Conservation (phyloP, 2,797 vertebrate genomes). For the Lacerta viridis region DNA sequence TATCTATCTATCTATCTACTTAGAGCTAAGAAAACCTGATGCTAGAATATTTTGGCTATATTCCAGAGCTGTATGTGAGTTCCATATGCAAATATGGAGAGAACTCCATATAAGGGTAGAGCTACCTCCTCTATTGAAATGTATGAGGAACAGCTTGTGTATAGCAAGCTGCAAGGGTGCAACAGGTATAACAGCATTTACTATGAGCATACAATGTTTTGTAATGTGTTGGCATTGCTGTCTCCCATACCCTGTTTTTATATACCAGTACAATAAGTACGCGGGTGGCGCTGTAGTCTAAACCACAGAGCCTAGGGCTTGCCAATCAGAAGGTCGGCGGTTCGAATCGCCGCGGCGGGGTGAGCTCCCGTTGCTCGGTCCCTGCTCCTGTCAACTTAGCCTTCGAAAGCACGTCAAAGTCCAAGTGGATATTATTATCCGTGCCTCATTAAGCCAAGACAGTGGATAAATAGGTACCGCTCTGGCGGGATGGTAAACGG, state of each 20-base stretch:
- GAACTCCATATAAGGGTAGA: neutral
- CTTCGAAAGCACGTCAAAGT: too few species aligned
- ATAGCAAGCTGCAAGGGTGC: neutral
- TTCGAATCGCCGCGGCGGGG: too few species aligned
- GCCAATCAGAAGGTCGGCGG: too few species aligned
- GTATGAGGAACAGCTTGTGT: neutral
- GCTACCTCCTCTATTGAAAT: neutral
- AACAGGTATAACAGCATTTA: neutral
- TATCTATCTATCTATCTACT: too few species aligned
- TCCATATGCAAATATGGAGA: neutral
- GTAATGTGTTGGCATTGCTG: constrained; percentile 20
- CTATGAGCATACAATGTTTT: constrained; percentile 4
- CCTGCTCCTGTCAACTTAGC: too few species aligned
- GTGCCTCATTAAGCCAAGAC: too few species aligned
- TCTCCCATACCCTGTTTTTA: neutral
- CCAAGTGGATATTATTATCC: too few species aligned
- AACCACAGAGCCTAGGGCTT: too few species aligned
- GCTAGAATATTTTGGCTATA: neutral
- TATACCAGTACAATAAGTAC: neutral
- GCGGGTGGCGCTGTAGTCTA: too few species aligned
- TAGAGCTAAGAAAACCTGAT: neutral
- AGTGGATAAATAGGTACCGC: too few species aligned
- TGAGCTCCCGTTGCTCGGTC: too few species aligned
- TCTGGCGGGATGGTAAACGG: too few species aligned
- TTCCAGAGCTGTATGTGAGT: neutral